Evolutionary conservation across 2,797 vertebrate genomes (phyloP), one percentile per base, ranked within the genome.

Genomic region (Ambastaia sidthimunki): DNA sequence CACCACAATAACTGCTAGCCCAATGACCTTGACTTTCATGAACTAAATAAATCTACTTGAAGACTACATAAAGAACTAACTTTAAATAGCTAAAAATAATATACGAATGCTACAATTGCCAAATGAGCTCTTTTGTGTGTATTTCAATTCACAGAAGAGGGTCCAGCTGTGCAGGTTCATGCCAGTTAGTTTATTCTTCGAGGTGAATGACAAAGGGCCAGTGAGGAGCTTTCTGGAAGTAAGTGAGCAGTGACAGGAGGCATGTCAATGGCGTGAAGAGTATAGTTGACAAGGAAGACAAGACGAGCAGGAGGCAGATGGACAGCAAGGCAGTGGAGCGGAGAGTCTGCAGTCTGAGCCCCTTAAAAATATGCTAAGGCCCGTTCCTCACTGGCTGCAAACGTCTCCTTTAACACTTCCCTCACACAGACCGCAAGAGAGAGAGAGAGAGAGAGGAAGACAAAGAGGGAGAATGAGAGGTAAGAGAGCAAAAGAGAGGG

Each of bases 341-440:
- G 74, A 82, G 60, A 84, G 54, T 37, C 81, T 77, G 85, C 19
- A 74, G 72, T 74, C 83, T 79, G 71, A 80, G 66, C 62, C 76
- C 78, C 83, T 83, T 37, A 80, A 19, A 82, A 55, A 78, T 60
- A 78, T 78, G 48, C 80, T 80, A 76, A 82, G 78, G 63, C 57
- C 81, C 72, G 77, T 74, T 85, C 86, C 82, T 82, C n/a, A 66
- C 80, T 82, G 84, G 83, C 88, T 83, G 75, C 77, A 82, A 73
- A 82, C 72, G 47, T 89, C 80, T 83, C 80, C 87, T 80, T 90
- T 74, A 80, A 68, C 73, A 80, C 78, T 82, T 80, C 75, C 80
- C 82, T 59, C 50, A 34, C 70, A 74, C 65, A 65, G 44, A 66
- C 71, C 34, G 15, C 44, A 50, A 83, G 41, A 37, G 13, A 47